A percentile compares a stretch with the other conserved stretches of the same genome.
Evolutionary conservation across 2,113 vertebrate species (phyloP).

Genomic region (Hyla sarda): DNA sequence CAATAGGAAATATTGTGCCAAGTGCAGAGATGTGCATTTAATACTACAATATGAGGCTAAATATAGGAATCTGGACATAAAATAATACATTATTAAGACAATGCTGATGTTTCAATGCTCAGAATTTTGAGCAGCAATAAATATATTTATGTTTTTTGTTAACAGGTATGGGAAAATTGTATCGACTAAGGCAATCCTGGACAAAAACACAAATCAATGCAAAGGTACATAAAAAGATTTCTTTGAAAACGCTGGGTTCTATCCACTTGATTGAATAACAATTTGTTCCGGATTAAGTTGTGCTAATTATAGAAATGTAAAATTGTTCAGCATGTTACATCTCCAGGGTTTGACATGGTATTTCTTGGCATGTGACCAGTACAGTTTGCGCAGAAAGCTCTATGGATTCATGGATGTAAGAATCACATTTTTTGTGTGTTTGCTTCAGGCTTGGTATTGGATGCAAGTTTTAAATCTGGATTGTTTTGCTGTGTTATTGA

Average conservation of each 20-base stretch:
- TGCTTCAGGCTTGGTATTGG: not conserved
- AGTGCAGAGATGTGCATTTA: not conserved
- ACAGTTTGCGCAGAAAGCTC: constrained; percentile 25
- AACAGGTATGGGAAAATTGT: constrained; percentile 96
- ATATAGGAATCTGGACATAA: not conserved
- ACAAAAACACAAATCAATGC: constrained; percentile 99
- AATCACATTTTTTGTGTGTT: not conserved
- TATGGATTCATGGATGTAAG: not conserved
- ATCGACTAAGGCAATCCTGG: constrained; percentile 97
- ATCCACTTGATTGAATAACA: constrained; percentile 18
- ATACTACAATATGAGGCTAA: not conserved
- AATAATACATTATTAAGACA: not conserved
- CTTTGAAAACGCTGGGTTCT: constrained; percentile 46
- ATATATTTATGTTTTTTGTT: constrained; percentile 39
- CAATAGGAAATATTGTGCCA: not conserved
- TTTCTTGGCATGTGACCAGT: constrained; percentile 30
- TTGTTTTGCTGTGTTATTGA: not conserved
- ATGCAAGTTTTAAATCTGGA: not conserved
- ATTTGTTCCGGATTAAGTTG: constrained; percentile 41
- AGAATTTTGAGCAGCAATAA: not conserved
- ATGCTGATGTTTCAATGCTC: not conserved
- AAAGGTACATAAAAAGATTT: constrained; percentile 83
- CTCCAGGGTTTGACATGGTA: constrained; percentile 19
- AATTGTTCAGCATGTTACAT: constrained; percentile 10
- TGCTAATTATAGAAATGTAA: constrained; percentile 45